A percentile compares a stretch with the other conserved stretches of the same genome.
phyloP scores from a whole-genome alignment of 2,888 invertebrate species.

The Stenurella melanura region DNA sequence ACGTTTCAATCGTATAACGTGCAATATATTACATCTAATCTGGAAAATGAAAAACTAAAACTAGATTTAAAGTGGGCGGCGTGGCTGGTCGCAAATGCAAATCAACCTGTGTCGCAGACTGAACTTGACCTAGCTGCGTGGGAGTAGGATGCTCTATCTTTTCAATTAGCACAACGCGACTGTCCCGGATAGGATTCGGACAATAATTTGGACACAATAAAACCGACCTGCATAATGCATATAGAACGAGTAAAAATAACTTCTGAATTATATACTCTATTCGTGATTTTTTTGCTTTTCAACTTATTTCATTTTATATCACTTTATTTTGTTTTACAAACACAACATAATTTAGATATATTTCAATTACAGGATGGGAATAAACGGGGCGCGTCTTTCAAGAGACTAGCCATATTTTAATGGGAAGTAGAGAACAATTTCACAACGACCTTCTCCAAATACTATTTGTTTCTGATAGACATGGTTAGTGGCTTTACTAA shows the following conservation, averaged over 20 bases:
- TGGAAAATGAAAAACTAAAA: neutral
- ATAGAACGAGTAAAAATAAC: neutral
- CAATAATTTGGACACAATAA: neutral
- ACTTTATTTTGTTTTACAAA: too few relatives aligned
- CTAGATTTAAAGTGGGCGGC: neutral
- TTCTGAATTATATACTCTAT: neutral
- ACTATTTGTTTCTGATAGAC: too few relatives aligned
- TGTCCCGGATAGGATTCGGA: neutral
- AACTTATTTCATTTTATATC: too few relatives aligned
- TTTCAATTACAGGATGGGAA: too few relatives aligned
- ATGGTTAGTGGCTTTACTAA: too few relatives aligned
- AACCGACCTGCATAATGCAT: neutral
- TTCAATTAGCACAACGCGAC: neutral
- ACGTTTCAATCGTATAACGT: neutral
- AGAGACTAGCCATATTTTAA: too few relatives aligned
- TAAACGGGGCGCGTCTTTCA: too few relatives aligned
- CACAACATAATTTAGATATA: too few relatives aligned
- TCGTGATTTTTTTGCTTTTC: neutral
- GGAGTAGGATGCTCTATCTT: neutral
- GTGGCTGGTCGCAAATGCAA: neutral
- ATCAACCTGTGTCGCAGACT: neutral
- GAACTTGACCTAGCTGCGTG: conserved; percentile 7
- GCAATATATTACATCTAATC: neutral
- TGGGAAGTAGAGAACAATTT: too few relatives aligned
- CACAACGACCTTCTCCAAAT: too few relatives aligned